phyloP scores from a whole-genome alignment of 2,113 vertebrate species.

The Dromas ardeola region DNA sequence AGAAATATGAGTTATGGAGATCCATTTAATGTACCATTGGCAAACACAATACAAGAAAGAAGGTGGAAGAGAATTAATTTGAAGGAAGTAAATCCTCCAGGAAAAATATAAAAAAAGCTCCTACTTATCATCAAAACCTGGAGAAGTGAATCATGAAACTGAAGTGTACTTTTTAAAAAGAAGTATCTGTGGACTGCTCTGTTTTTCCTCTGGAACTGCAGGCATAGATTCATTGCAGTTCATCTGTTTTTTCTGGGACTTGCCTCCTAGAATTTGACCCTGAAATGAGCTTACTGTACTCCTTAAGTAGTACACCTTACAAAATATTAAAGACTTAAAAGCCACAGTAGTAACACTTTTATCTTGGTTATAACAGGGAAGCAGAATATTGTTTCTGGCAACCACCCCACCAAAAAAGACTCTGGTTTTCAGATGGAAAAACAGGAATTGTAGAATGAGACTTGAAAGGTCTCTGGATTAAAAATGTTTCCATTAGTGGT shows the following conservation, averaged over 20 bases:
- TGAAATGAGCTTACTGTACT: background rate
- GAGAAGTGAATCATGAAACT: background rate
- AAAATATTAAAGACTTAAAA: background rate
- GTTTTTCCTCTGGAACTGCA: background rate
- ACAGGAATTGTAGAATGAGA: background rate
- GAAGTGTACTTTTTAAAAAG: background rate
- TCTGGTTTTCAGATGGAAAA: background rate
- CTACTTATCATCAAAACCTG: background rate
- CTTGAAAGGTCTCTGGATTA: background rate
- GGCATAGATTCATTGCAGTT: background rate
- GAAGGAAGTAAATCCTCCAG: background rate
- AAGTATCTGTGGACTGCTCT: background rate
- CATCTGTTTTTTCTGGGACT: background rate
- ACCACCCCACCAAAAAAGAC: background rate
- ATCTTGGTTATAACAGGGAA: background rate
- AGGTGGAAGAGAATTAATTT: background rate
- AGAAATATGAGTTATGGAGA: background rate
- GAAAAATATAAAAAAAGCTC: fast-evolving
- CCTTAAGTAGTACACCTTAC: background rate
- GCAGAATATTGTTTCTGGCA: background rate
- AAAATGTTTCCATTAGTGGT: background rate
- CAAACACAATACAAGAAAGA: background rate
- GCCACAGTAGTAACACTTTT: background rate
- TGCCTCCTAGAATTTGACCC: fast-evolving
- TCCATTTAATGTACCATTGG: background rate